These are phyloP conservation scores for Acanthosepion pharaonis DNA, from an alignment of 2,888 invertebrate species.

Conservation along the genomic window DNA sequence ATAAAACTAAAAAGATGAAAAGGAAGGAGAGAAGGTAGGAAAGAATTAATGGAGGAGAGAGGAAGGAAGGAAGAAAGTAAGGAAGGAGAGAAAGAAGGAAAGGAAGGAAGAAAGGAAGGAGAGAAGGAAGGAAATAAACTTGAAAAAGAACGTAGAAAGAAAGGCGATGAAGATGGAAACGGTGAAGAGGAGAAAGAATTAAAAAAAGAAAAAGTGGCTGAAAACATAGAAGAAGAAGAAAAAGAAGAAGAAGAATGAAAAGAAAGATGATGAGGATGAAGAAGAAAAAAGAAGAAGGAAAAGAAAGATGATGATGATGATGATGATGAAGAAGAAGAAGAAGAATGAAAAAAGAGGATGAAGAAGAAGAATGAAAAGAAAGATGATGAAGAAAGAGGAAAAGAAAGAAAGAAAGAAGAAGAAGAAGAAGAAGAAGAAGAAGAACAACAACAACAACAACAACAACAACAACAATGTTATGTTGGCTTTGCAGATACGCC, in stretches of 20 bases:
- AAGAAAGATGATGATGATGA: neutral
- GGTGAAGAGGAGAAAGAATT: neutral
- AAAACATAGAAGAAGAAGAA: neutral
- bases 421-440: neutral
- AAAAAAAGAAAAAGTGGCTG: neutral
- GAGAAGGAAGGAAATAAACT: neutral
- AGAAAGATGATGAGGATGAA: neutral
- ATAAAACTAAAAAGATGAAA: too few relatives aligned
- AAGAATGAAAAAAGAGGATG: neutral
- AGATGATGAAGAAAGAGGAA: neutral
- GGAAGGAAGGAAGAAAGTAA: neutral
- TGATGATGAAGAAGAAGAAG: neutral
- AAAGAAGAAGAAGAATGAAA: neutral
- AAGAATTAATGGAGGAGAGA: too few relatives aligned
- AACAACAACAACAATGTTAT: neutral
- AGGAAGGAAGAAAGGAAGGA: neutral
- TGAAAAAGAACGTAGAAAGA: neutral
- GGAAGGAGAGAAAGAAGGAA: too few relatives aligned
- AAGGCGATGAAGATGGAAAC: neutral
- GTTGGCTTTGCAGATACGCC: too few relatives aligned
- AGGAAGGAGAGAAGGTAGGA: too few relatives aligned
- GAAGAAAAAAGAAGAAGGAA: neutral
- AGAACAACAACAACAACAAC: neutral
- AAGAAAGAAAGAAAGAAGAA: too few relatives aligned
- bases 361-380: too few relatives aligned